Evolutionary conservation across 2,797 vertebrate species (phyloP).

Genomic region (Acanthis flammea): DNA sequence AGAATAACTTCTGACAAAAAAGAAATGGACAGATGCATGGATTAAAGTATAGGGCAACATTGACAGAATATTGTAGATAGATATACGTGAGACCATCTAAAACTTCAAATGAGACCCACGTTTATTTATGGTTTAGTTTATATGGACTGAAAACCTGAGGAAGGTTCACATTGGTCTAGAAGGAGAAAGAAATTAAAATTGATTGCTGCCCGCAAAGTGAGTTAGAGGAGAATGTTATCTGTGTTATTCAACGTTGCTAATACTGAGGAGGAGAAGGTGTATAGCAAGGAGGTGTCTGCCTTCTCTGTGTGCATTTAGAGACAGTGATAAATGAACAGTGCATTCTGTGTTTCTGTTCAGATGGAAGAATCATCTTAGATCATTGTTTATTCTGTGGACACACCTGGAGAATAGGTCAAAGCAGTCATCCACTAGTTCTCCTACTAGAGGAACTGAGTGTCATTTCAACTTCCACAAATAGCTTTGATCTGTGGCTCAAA

Average conservation of each 20-base stretch:
- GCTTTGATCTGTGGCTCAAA: conserved; percentile 4
- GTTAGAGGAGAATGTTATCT: conserved; percentile 1
- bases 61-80: background rate
- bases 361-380: conserved; percentile 24
- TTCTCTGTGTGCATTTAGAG: conserved; percentile 27
- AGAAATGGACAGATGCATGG: background rate
- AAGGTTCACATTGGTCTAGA: background rate
- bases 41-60: background rate
- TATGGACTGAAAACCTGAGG: background rate
- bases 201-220: conserved; percentile 32
- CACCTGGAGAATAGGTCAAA: conserved; percentile 16
- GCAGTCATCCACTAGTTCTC: background rate
- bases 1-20: background rate
- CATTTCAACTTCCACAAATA: background rate
- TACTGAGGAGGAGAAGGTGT: background rate
- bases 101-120: background rate
- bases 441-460: background rate
- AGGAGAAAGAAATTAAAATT: conserved; percentile 37
- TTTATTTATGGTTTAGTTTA: background rate
- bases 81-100: background rate
- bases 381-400: background rate
- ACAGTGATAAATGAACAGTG: conserved; percentile 53
- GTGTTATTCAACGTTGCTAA: background rate
- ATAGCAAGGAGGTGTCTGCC: background rate
- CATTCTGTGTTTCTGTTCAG: background rate